A percentile compares a stretch with the other conserved stretches of the same genome.
Evolutionary conservation across 2,113 vertebrate species (phyloP).

Genomic region (Rutilus rutilus): DNA sequence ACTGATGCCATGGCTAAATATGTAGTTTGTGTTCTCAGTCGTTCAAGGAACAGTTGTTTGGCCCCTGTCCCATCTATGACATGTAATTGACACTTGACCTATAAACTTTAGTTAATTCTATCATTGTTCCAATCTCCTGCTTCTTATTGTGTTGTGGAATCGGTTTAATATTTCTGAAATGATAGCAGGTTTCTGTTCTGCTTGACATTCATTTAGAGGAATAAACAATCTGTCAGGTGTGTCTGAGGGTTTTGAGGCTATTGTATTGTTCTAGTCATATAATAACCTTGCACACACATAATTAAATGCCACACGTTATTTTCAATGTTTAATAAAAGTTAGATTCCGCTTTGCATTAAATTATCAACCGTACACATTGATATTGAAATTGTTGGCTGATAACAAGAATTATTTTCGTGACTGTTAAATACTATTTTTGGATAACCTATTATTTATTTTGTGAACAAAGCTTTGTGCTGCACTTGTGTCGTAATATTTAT

Average conservation of each 20-base stretch:
- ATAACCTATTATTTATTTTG: too few relatives aligned
- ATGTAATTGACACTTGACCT: constrained; percentile 3
- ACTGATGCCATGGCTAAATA: constrained; percentile 36
- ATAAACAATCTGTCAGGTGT: neutral
- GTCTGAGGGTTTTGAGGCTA: neutral
- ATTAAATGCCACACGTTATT: neutral
- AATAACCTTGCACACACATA: neutral
- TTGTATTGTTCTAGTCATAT: neutral
- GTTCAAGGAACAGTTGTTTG: constrained; percentile 6
- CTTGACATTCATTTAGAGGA: neutral
- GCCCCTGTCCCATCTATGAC: constrained; percentile 23
- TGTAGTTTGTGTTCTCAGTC: neutral
- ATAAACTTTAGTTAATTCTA: constrained; percentile 8
- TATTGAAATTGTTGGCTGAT: neutral
- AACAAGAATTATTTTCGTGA: neutral
- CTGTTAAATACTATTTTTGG: neutral
- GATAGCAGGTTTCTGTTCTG: neutral
- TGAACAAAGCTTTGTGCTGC: too few relatives aligned
- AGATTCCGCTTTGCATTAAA: neutral
- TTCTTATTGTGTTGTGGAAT: neutral
- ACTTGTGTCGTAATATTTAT: too few relatives aligned
- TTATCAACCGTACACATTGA: too few relatives aligned
- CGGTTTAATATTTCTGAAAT: neutral
- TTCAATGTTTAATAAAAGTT: neutral
- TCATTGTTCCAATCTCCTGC: neutral